These are phyloP conservation scores for Bombylius discolor DNA, from an alignment of 2,888 invertebrate species.

Conservation along the genomic window DNA sequence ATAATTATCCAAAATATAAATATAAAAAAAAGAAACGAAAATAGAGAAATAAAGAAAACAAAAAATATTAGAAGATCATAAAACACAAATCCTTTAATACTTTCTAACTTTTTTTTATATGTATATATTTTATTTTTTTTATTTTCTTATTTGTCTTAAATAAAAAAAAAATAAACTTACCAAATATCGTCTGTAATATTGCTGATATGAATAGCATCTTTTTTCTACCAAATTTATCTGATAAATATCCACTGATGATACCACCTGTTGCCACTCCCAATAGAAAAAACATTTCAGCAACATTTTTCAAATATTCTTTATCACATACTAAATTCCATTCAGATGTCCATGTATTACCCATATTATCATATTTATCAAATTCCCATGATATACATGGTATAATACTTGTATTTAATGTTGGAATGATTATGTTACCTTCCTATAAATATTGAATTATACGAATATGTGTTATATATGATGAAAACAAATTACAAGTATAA, in stretches of 20 bases:
- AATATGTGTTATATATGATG: too few species aligned
- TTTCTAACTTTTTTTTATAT: too few species aligned
- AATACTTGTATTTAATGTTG: slow-evolving; percentile 31
- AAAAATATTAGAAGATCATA: background rate
- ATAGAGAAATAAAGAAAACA: background rate
- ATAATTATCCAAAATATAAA: too few species aligned
- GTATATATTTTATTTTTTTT: too few species aligned
- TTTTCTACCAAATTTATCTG: slow-evolving; percentile 70
- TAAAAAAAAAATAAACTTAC: slow-evolving; percentile 25
- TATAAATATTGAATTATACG: background rate
- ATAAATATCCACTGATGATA: slow-evolving; percentile 63
- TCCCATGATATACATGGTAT: slow-evolving; percentile 48
- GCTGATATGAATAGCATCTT: slow-evolving; percentile 58
- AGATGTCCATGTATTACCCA: slow-evolving; percentile 55
- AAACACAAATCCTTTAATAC: background rate
- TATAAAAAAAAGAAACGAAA: too few species aligned
- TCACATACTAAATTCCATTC: slow-evolving; percentile 70
- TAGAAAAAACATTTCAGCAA: slow-evolving; percentile 66
- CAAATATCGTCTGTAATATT: slow-evolving; percentile 53
- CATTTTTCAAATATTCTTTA: slow-evolving; percentile 50
- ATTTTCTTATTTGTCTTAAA: too few species aligned
- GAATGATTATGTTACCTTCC: slow-evolving; percentile 29
- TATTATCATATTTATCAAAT: slow-evolving; percentile 40
- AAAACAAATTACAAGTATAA: too few species aligned
- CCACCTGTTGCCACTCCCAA: slow-evolving; percentile 66